Base-by-base conservation (phyloP, 30 jellyfish, hydroid and myxozoan species). In the Haliclystus octoradiatus region DNA sequence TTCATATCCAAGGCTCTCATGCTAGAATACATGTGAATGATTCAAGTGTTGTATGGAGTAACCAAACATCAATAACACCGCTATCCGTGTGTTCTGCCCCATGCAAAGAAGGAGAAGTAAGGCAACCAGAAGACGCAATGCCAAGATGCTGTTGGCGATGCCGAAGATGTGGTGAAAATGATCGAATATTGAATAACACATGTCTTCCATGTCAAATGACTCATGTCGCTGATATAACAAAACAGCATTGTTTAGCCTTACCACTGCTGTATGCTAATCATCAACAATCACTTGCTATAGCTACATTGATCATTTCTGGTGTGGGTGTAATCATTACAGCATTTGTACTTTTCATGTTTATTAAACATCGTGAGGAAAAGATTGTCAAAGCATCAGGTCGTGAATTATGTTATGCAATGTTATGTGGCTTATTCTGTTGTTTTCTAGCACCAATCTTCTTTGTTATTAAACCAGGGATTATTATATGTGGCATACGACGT, bases 81-180 rank as follows among this genome's bases (percentile, higher is more conserved):
- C 0, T 53, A 9, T 83, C 96, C 2, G 1, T 61, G 3, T 87
- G 96, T 62, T 63, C 94, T 2, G 50, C 35, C 53, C 85, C 93
- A 5, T 87, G 96, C 49, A 47, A 63, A n/a, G 33, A 24, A 13
- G 85, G 85, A 0, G 78, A 73, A 33, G 32, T 69, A 2, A 46
- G 66, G 50, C 53, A 34, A 3, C 66, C 52, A 25, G 82, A 72
- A 14, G 35, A 30, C n/a, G 49, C 61, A 0, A 60, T 69, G 49
- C 64, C 62, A 13, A 15, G 31, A 35, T 80, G 94, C 34, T 80
- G 94, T 34, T 80, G 71, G 80, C 71, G 34, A 3, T 80, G 94
- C 63, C 19, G 26, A 2, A 33, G 69, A 66, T 80, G 94, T 57
- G 62, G 19, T 2, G 28, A 28, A 23, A 66, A 66, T 29, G 79